Base-by-base conservation (phyloP, 2,888 invertebrate genomes). In the Pterobdella sp. region DNA sequence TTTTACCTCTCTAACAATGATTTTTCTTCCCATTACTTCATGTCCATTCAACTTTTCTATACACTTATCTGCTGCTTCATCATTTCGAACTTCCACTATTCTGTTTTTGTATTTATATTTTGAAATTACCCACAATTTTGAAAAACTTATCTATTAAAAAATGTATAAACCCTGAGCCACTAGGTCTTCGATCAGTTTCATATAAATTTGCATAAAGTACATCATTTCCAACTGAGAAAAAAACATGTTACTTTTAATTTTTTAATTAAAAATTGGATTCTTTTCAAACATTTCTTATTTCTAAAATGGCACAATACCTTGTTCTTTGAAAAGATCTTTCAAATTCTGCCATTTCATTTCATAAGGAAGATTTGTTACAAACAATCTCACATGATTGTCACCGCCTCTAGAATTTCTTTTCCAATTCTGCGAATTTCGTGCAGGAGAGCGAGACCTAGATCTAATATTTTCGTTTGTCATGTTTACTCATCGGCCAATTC, bases 281-380 rank as follows among this genome's bases (percentile, higher is more conserved):
- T 56, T 14, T 56, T 26, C 60, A 32, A 60, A n/a, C 1, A 31
- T 2, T 22, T 32, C 32, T 29, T n/a, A 37, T 49, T 69, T 29
- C 26, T 49, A n/a, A n/a, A n/a, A n/a, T n/a, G 32, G 32, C 26
- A 31, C 29, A 73, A 78, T 81, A 87, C 87, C 86, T 84, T 88
- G 87, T 78, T 90, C 90, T 81, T 92, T 88, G 81, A 94, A 93
- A 73, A 95, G 86, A 86, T 96, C 96, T 85, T 98, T 98, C 71
- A 98, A 86, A 82, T 97, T 96, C 81, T 95, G 94, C 97, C 97
- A 97, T 76, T 93, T 90, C 82, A 90, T 91, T 81, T 98, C 96
- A 82, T 94, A 98, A 0, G 97, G 94, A 84, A 98, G 93, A 85
- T 95, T 95, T 4, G 92, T 92, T 72, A 95, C 91, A 83, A 91